phyloP scores from a whole-genome alignment of 1,140 invertebrate species.

The Gonioctena quinquepunctata region DNA sequence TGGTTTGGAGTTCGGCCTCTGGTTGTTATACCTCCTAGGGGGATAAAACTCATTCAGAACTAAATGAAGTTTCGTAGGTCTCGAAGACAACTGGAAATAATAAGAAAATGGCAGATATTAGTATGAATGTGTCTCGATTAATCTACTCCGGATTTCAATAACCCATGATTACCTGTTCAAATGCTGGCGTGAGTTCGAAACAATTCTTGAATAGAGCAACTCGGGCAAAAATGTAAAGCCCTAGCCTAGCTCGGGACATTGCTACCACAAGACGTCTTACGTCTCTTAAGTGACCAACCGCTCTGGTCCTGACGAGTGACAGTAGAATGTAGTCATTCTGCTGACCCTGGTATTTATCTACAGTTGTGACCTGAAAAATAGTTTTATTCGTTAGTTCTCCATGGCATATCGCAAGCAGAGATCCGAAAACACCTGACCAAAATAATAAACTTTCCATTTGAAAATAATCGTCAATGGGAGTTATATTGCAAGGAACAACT shows the following conservation, averaged over 20 bases:
- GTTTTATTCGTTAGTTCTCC: too few relatives aligned
- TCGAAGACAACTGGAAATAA: constrained; percentile 58
- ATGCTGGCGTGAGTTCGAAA: constrained; percentile 93
- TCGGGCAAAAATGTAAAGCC: constrained; percentile 94
- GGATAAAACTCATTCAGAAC: constrained; percentile 80
- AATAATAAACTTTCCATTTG: too few relatives aligned
- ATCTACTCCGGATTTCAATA: constrained; percentile 3
- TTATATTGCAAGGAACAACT: too few relatives aligned
- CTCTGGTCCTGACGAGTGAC: constrained; percentile 92
- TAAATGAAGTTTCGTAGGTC: constrained; percentile 78
- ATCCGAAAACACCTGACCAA: too few relatives aligned
- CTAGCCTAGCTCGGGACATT: constrained; percentile 96
- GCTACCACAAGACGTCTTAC: constrained; percentile 96
- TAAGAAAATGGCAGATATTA: neutral
- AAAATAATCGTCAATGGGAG: too few relatives aligned
- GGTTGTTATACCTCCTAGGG: constrained; percentile 61
- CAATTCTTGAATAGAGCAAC: constrained; percentile 94
- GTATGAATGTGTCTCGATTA: neutral
- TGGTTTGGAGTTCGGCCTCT: constrained; percentile 47
- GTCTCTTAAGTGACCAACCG: constrained; percentile 96
- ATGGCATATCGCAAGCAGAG: too few relatives aligned
- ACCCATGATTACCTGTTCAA: constrained; percentile 74
- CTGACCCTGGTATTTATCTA: constrained; percentile 99
- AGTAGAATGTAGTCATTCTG: constrained; percentile 99
- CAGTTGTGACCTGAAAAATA: constrained; percentile 75